A percentile compares a stretch with the other conserved stretches of the same genome.
Conservation (phyloP, 2,113 vertebrate species). For the Probosciger aterrimus region DNA sequence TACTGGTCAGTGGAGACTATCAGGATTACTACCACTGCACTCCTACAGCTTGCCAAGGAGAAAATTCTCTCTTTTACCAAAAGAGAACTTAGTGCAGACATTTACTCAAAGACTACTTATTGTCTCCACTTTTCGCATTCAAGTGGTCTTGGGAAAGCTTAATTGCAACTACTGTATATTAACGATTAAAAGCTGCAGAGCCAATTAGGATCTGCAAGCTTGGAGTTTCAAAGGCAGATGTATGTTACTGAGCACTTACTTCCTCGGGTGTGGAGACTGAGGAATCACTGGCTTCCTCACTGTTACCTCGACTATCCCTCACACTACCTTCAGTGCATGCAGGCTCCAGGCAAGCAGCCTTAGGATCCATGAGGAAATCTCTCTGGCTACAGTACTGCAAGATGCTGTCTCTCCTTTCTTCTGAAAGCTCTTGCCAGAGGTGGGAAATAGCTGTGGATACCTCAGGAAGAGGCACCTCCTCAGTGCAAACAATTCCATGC, state of each 20-base stretch:
- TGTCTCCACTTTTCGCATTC: background rate
- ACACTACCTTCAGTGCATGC: background rate
- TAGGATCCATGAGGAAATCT: conserved; percentile 3
- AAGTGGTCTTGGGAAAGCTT: background rate
- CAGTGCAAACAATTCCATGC: conserved; percentile 65
- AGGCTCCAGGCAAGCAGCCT: conserved; percentile 1
- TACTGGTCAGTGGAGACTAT: background rate
- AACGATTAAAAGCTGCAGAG: background rate
- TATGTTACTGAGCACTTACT: conserved; percentile 61
- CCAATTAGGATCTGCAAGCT: background rate
- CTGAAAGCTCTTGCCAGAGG: conserved; percentile 79
- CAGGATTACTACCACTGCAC: background rate
- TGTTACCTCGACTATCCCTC: conserved; percentile 70
- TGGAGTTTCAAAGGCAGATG: background rate
- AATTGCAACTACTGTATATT: background rate
- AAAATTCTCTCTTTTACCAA: background rate
- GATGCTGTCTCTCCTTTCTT: conserved; percentile 67
- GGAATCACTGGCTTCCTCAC: conserved; percentile 74
- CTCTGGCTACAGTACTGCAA: conserved; percentile 67
- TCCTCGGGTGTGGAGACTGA: conserved; percentile 74
- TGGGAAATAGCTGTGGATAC: conserved; percentile 81
- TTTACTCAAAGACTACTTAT: background rate
- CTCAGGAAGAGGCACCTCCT: conserved; percentile 70
- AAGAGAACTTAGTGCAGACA: background rate
- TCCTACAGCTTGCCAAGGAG: background rate